Conservation (phyloP, 2,888 invertebrate genomes). For the Polymixis lichenea region DNA sequence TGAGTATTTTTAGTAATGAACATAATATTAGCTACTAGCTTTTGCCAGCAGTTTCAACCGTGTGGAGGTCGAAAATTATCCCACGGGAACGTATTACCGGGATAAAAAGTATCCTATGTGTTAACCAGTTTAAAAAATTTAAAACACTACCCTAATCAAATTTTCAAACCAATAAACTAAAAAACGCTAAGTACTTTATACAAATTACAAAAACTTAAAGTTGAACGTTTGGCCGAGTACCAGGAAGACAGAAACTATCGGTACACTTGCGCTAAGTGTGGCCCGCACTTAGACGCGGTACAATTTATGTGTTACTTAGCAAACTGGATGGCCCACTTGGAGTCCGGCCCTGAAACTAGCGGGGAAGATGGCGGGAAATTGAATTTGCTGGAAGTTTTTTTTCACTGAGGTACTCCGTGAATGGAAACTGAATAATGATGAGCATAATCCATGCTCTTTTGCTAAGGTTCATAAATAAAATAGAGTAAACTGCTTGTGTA, state of each 20-base stretch:
- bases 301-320: constrained; percentile 70
- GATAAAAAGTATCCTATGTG: no score
- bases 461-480: neutral
- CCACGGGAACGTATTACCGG: no score
- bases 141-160: constrained; percentile 15
- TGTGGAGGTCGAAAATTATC: no score
- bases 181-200: constrained; percentile 42
- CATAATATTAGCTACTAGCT: no score
- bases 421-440: neutral
- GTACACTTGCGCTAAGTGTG: constrained; percentile 67
- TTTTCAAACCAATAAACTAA: constrained; percentile 18
- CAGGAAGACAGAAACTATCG: constrained; percentile 68
- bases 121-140: neutral
- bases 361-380: neutral
- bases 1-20: no score
- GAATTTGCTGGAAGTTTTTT: neutral
- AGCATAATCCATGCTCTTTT: neutral
- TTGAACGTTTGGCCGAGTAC: constrained; percentile 61
- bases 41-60: no score
- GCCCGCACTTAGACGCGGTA: constrained; percentile 66
- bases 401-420: neutral
- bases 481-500: neutral
- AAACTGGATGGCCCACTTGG: constrained; percentile 64
- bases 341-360: constrained; percentile 41
- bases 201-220: constrained; percentile 65